Base-by-base conservation (phyloP, 35 echinoderm and acorn worm species). In the Acanthaster planci region DNA sequence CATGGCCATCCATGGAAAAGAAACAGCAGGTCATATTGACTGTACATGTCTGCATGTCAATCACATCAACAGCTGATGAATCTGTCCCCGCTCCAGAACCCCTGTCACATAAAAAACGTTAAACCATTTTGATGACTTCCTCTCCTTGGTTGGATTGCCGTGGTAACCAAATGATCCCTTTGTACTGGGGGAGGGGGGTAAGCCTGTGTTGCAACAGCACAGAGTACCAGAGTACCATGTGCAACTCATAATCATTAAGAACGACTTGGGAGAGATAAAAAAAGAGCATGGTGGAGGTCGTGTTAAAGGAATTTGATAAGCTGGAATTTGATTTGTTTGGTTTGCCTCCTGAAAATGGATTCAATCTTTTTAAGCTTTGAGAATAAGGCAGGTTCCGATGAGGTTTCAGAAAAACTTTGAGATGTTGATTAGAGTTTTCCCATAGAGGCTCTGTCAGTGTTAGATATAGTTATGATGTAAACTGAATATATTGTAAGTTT, bases 221-320 rank as follows among this genome's bases (percentile, higher is more conserved):
- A 68, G 18, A 68, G 4, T 23, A 8, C 32, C 32, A 68, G 60
- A 35, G 60, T 17, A 6, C n/a, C 60, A 68, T 27, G 60, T 47
- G 42, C 42, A 6, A 47, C 42, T 47, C 42, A 47, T 47, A 68
- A 68, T 23, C 32, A 3, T 35, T 3, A 27, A 27, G n/a, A 8
- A 68, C 32, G 60, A 68, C n/a, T 68, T 68, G 32, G 32, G 60
- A 23, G n/a, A 68, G 60, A 68, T 27, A 68, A 68, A 68, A 68
- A 68, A 17, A 68, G 60, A 68, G n/a, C 32, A 68, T 6, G n/a
- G n/a, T 5, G n/a, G 60, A 67, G 3, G n/a, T 7, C 17, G 4
- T 35, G 4, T 35, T 27, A 27, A 27, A 35, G n/a, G 32, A 18
- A 6, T 67, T 7, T 18, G 32, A 6, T 67, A 7, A 7, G 4